Conservation (phyloP, 2,113 vertebrate species). For the Trichomycterus rosablanca region DNA sequence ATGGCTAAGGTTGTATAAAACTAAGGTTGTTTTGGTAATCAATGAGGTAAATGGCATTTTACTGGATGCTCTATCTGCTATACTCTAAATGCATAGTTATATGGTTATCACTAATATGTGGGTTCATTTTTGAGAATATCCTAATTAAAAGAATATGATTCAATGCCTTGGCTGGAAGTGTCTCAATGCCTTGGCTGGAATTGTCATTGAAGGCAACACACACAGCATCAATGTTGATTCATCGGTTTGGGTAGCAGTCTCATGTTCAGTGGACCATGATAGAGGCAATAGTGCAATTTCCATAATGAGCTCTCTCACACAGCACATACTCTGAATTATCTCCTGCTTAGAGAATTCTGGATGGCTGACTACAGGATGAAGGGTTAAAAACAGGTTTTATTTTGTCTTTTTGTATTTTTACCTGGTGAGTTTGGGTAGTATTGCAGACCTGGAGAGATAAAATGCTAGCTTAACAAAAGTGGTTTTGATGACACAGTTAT, state of each 20-base stretch:
- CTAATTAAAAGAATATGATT: too few relatives aligned
- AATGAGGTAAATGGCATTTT: not conserved
- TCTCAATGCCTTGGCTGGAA: conserved; percentile 3
- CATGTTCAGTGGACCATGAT: conserved; percentile 20
- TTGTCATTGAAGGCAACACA: not conserved
- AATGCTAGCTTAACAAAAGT: too few relatives aligned
- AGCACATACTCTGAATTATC: not conserved
- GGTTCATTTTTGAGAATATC: not conserved
- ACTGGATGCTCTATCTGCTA: too few relatives aligned
- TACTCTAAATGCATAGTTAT: too few relatives aligned
- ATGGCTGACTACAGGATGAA: not conserved
- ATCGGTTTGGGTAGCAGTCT: conserved; percentile 9
- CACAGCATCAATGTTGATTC: conserved; percentile 19
- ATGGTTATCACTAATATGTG: not conserved
- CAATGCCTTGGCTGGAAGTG: not conserved
- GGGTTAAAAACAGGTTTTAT: not conserved
- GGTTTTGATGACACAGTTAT: too few relatives aligned
- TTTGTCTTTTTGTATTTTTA: not conserved
- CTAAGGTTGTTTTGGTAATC: not conserved
- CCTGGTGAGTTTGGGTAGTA: not conserved
- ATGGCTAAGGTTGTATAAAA: not conserved
- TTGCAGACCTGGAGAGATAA: too few relatives aligned
- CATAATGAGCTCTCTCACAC: conserved; percentile 16
- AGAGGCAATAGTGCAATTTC: conserved; percentile 23
- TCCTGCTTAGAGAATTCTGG: not conserved